These are phyloP conservation scores for Archips xylosteana DNA, from an alignment of 2,888 invertebrate species.

Conservation along the genomic window DNA sequence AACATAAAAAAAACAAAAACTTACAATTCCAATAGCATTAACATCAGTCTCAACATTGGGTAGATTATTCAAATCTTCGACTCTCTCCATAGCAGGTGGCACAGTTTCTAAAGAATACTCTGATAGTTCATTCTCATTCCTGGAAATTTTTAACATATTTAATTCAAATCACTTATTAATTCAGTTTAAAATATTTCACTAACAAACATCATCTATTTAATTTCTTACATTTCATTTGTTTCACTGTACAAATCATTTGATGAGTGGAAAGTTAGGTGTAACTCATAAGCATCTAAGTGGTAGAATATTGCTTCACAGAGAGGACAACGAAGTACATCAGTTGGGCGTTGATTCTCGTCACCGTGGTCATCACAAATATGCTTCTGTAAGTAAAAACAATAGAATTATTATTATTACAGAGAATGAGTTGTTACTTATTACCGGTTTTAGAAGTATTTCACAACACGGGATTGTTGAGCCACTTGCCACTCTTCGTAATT, in stretches of 20 bases:
- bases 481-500: no score
- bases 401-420: conserved; percentile 16
- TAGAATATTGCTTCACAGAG: conserved; percentile 88
- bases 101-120: conserved; percentile 78
- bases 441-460: no score
- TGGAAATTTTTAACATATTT: conserved; percentile 49
- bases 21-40: conserved; percentile 66
- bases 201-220: background rate
- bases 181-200: background rate
- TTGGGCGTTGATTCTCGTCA: conserved; percentile 83
- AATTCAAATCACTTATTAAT: no score
- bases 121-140: conserved; percentile 58
- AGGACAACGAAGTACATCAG: conserved; percentile 87
- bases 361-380: conserved; percentile 83
- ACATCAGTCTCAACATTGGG: conserved; percentile 53
- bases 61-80: conserved; percentile 57
- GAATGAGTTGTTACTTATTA: background rate
- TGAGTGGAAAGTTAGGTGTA: conserved; percentile 87
- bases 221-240: conserved; percentile 78
- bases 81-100: conserved; percentile 74
- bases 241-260: conserved; percentile 87
- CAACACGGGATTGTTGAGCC: no score
- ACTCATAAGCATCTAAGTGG: conserved; percentile 87
- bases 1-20: no score
- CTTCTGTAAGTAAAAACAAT: conserved; percentile 72